Base-by-base conservation (phyloP, 2,797 vertebrate species). In the Hyperoplus lanceolatus region DNA sequence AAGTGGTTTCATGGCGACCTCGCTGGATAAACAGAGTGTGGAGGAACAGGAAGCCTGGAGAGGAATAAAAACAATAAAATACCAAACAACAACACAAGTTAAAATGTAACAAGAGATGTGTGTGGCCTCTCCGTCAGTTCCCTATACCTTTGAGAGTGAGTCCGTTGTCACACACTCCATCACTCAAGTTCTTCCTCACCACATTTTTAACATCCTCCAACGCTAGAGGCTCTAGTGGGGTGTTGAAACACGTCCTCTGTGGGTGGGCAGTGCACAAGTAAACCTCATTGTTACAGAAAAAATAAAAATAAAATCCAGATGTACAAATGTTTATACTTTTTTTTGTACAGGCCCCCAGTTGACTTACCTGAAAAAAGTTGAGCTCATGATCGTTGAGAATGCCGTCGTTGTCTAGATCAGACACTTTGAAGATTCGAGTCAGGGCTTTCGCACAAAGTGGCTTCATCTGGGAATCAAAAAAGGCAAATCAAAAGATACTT, bases 121-220 rank as follows among this genome's bases (percentile, higher is more conserved):
- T 36, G 5, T 45, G 3, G 38, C 14, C 14, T 3, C 29, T 51
- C 29, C 14, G 16, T 53, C 21, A 21, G 2, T n/a, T 53, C 60
- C 41, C 29, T 29, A 29, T 77, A 98, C 98, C 98, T 95, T 97
- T 97, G 78, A 99, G 89, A 0, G 97, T 97, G 85, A 99, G 93
- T 11, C 98, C 97, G 41, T 97, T 96, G 79, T 97, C 95, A 59
- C 92, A 91, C 68, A 99, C 96, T 50, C 98, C 97, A 21, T 98
- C 97, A 15, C 83, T 95, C 56, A 97, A 77, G 72, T 99, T 98
- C 93, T 97, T 99, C 90, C 96, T 96, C 76, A 99, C 98, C 64
- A 99, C 97, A 42, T 98, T 99, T 94, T 99, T 99, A 16, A 99
- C 98, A 16, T 99, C 98, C 92, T 99, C 97, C 76, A 99, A 90